Base-by-base conservation (phyloP, 2,797 vertebrate genomes). In the Tokudaia tokunoshimensis region DNA sequence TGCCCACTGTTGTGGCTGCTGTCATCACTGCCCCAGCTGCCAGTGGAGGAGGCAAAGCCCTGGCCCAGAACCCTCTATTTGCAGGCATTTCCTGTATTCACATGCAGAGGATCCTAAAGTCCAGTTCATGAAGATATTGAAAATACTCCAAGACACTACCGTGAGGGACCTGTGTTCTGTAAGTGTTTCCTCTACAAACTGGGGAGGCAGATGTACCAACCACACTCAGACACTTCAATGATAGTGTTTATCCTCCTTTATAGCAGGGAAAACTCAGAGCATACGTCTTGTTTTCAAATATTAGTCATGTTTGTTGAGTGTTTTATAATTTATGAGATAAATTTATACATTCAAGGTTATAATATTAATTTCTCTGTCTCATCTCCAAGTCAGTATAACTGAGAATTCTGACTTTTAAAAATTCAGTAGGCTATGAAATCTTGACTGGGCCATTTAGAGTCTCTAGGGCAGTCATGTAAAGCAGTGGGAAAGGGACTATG, bases 151-250 rank as follows among this genome's bases (percentile, higher is more conserved):
- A 90, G 97, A 97, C n/a, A 41, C 83, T 3, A 17, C 95, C 34
- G 9, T 86, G 80, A 19, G 6, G n/a, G 93, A 96, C 50, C 81
- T 98, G 63, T 96, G 95, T 92, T 96, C 81, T 0, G 98, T 99
- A 96, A 98, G 98, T 98, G 79, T 89, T 4, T 57, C 70, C 80
- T 97, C 72, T 67, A 0, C 24, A 9, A 65, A 57, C 8, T 0
- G 8, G 76, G 75, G 50, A 61, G 61, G 22, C 13, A 44, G 37
- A 22, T 4, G 1, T 5, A 44, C 47, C 47, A 31, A 10, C 1
- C 3, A 22, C 1, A 44, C 52, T 17, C 19, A 63, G 15, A 3
- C 6, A 2, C 41, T 29, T 47, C 29, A 5, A 47, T 47, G 22
- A 29, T 2, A 9, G 12, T 17, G 4, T 3, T 22, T 13, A 9